Base-by-base conservation (phyloP, 2,797 vertebrate species). In the Adrianichthys oophorus region DNA sequence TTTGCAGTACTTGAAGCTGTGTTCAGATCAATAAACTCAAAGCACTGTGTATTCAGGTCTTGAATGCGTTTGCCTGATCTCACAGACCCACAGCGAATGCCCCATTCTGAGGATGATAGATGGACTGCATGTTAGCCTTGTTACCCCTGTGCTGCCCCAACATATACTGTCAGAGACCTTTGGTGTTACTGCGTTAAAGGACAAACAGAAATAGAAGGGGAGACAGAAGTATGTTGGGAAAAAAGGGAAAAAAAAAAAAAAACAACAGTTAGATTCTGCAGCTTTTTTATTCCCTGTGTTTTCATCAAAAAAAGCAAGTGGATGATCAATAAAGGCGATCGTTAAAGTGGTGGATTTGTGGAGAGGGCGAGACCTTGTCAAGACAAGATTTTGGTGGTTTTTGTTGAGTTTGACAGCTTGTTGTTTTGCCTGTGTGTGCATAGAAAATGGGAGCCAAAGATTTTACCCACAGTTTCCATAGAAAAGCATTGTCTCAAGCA, bases 311-410 rank as follows among this genome's bases (percentile, higher is more conserved):
- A 84, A 82, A 72, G 70, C 59, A 80, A 79, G 71, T 56, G 71
- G 81, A 51, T 67, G 77, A 87, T 89, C 86, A 72, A 89, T 87
- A 85, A 72, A 64, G 58, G 23, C 41, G 14, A 57, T 75, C 57
- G 56, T 68, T 48, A 76, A 63, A 61, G 65, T 32, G 52, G 50
- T 59, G 61, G 59, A 58, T 59, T 67, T 52, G 73, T 56, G 73
- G 72, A 54, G 57, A 54, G 76, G 68, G 79, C 47, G 3, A 73
- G 80, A 81, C 79, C 80, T 66, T 84, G 72, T 85, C 83, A 79
- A 49, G 54, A 77, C 48, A 69, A 68, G 55, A 57, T 76, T 80
- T 78, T 74, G 63, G 52, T 72, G 64, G 67, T 58, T 85, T 75
- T 84, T 84, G 67, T 82, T 62, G 54, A 49, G 48, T 57, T 44